These are phyloP conservation scores for Sardina pilchardus DNA, from an alignment of 2,113 vertebrate species.

Conservation along the genomic window DNA sequence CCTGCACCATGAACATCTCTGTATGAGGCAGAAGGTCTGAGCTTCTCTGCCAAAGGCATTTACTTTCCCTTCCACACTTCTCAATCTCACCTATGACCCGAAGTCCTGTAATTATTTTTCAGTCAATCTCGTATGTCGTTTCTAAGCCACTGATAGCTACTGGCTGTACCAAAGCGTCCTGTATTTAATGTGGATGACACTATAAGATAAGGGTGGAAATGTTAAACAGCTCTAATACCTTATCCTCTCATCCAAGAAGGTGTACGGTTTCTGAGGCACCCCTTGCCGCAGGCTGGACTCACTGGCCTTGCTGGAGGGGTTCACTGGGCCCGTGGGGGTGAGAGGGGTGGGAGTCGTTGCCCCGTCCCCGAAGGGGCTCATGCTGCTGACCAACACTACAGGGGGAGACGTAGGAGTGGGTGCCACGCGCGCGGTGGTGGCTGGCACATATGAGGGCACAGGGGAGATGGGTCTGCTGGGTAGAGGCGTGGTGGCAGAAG, in stretches of 20 bases:
- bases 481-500: not conserved
- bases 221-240: slow-evolving; percentile 70
- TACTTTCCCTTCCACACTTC: not conserved
- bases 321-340: slow-evolving; percentile 50
- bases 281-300: slow-evolving; percentile 78
- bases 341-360: slow-evolving; percentile 55
- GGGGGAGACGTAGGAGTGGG: slow-evolving; percentile 43
- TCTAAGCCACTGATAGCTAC: no score
- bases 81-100: not conserved
- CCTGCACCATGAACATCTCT: no score
- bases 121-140: no score
- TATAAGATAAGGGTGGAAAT: not conserved
- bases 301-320: slow-evolving; percentile 51
- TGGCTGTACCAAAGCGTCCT: not conserved
- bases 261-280: slow-evolving; percentile 92
- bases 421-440: slow-evolving; percentile 44
- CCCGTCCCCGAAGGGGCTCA: slow-evolving; percentile 67
- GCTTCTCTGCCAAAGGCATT: no score
- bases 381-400: slow-evolving; percentile 67
- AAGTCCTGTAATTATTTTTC: not conserved
- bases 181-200: not conserved
- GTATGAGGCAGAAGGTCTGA: no score
- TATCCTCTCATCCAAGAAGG: slow-evolving; percentile 90
- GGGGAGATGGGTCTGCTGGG: slow-evolving; percentile 59
- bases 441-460: slow-evolving; percentile 57